These are phyloP conservation scores for Diadumene lineata DNA, from an alignment of 92 coral and sea anemone species.

Conservation along the genomic window DNA sequence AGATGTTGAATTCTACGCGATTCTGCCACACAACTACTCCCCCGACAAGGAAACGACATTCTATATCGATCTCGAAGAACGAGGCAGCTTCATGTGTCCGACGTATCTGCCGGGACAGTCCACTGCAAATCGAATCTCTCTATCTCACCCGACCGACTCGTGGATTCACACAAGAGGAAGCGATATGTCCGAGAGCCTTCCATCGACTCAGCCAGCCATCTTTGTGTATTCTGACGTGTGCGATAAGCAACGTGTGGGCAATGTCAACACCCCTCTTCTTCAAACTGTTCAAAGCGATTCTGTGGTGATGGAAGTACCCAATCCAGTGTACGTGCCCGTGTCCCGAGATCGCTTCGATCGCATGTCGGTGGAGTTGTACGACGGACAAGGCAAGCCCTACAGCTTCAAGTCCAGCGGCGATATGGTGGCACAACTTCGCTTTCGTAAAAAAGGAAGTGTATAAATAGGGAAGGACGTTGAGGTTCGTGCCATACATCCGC, in stretches of 20 bases:
- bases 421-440: not conserved
- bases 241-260: not conserved
- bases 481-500: not conserved
- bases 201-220: not conserved
- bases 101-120: too few relatives aligned
- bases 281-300: not conserved
- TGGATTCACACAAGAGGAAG: too few relatives aligned
- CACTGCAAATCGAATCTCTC: too few relatives aligned
- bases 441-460: not conserved
- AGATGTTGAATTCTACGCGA: too few relatives aligned
- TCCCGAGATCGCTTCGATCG: not conserved
- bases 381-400: not conserved
- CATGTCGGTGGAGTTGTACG: not conserved
- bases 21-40: too few relatives aligned
- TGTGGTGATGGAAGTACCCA: not conserved
- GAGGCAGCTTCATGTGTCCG: too few relatives aligned
- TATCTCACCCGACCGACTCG: too few relatives aligned
- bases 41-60: too few relatives aligned
- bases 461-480: not conserved
- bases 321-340: not conserved
- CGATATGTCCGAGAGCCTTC: not conserved
- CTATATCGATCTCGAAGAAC: too few relatives aligned
- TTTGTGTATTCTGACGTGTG: not conserved
- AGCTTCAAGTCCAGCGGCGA: not conserved
- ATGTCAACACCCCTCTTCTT: not conserved